These are phyloP conservation scores for Eupsilia transversa DNA, from an alignment of 2,888 invertebrate genomes.

Conservation along the genomic window DNA sequence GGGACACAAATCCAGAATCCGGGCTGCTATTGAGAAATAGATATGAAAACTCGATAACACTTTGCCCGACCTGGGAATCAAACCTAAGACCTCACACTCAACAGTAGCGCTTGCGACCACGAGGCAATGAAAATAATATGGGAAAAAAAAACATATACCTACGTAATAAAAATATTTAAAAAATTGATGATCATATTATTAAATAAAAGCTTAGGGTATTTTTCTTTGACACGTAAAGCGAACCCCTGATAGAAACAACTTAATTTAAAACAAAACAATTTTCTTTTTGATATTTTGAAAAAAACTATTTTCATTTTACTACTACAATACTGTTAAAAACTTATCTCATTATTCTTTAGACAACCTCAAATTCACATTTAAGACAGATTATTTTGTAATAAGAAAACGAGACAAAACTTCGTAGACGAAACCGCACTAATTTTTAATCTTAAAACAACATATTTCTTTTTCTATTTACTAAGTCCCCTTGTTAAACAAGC, in stretches of 20 bases:
- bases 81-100: background rate
- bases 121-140: background rate
- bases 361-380: slow-evolving; percentile 14
- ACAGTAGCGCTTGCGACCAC: too few relatives aligned
- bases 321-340: slow-evolving; percentile 7
- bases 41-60: background rate
- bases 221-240: background rate
- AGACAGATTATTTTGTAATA: background rate
- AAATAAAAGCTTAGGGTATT: too few relatives aligned
- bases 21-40: background rate
- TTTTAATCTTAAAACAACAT: slow-evolving; percentile 8
- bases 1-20: background rate
- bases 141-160: too few relatives aligned
- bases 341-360: slow-evolving; percentile 30
- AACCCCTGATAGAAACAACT: background rate
- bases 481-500: slow-evolving; percentile 14
- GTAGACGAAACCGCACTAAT: background rate
- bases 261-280: background rate
- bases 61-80: background rate
- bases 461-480: slow-evolving; percentile 9
- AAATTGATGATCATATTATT: too few relatives aligned
- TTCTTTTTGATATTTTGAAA: background rate
- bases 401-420: slow-evolving; percentile 10
- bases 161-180: too few relatives aligned
- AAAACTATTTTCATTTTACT: background rate